These are phyloP conservation scores for Porites lobata DNA, from an alignment of 92 coral and sea anemone genomes.

Conservation along the genomic window DNA sequence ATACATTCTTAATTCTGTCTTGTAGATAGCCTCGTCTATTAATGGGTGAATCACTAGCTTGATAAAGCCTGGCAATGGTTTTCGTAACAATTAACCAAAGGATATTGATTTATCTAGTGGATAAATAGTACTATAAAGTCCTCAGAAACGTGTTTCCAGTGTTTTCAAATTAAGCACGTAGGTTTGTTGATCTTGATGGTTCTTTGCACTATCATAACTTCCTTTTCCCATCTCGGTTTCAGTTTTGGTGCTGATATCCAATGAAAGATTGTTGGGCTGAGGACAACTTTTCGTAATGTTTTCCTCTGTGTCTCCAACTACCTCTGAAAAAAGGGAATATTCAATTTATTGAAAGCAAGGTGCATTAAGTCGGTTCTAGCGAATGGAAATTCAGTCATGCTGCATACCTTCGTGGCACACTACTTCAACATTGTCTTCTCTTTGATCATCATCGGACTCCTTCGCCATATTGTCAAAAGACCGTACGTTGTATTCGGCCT, in stretches of 20 bases:
- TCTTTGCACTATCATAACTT: neutral
- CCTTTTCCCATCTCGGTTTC: neutral
- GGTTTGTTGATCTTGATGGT: neutral
- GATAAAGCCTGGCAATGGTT: no score
- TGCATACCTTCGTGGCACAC: neutral
- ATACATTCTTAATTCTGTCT: no score
- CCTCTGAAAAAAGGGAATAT: neutral
- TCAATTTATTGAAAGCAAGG: neutral
- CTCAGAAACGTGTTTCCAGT: constrained; percentile 5
- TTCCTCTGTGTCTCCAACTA: neutral
- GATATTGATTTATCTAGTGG: no score
- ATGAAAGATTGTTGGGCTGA: neutral
- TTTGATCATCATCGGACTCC: constrained; percentile 18
- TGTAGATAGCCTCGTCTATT: no score
- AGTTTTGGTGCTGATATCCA: neutral
- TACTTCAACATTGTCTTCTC: neutral
- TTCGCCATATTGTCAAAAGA: constrained; percentile 72
- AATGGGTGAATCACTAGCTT: no score
- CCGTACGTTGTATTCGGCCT: constrained; percentile 73
- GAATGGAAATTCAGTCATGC: neutral
- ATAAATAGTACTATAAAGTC: neutral
- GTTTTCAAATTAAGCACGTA: constrained; percentile 4
- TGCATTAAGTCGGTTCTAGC: neutral
- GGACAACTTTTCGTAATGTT: neutral
- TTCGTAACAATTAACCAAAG: no score